Evolutionary conservation across 1,140 invertebrate species (phyloP).

Genomic region (Cydia splendana): DNA sequence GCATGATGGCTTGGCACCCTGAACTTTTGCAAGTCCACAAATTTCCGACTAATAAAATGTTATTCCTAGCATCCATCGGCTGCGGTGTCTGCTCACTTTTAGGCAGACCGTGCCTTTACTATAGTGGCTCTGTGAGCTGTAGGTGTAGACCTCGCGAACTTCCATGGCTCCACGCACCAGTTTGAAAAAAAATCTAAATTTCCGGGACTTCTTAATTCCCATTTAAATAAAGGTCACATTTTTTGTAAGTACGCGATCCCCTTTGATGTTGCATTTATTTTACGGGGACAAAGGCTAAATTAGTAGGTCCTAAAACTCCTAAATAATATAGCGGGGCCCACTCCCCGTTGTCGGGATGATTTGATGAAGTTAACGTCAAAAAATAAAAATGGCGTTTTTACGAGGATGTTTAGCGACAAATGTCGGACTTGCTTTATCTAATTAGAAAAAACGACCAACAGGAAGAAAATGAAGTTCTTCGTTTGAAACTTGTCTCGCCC

Average conservation of each 20-base stretch:
- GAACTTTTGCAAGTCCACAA: too few species aligned
- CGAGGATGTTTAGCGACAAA: background rate
- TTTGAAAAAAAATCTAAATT: too few species aligned
- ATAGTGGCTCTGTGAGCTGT: too few species aligned
- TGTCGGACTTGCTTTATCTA: background rate
- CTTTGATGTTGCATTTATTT: slow-evolving; percentile 22
- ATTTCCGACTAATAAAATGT: too few species aligned
- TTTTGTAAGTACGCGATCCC: background rate
- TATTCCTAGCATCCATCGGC: too few species aligned
- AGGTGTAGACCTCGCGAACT: too few species aligned
- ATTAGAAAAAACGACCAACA: background rate
- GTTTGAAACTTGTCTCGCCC: too few species aligned
- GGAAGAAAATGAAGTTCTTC: too few species aligned
- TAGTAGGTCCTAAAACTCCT: background rate
- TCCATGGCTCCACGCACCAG: too few species aligned
- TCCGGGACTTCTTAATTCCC: background rate
- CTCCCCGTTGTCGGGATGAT: background rate
- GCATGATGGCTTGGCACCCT: too few species aligned
- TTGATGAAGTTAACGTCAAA: background rate
- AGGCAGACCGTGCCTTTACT: too few species aligned
- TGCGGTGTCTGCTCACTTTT: too few species aligned
- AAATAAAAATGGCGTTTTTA: background rate
- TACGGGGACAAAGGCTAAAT: slow-evolving; percentile 1
- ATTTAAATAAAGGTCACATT: slow-evolving; percentile 2
- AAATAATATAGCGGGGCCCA: slow-evolving; percentile 6